Conservation (phyloP, 2,888 invertebrate genomes). For the Scaptomyza parva region DNA sequence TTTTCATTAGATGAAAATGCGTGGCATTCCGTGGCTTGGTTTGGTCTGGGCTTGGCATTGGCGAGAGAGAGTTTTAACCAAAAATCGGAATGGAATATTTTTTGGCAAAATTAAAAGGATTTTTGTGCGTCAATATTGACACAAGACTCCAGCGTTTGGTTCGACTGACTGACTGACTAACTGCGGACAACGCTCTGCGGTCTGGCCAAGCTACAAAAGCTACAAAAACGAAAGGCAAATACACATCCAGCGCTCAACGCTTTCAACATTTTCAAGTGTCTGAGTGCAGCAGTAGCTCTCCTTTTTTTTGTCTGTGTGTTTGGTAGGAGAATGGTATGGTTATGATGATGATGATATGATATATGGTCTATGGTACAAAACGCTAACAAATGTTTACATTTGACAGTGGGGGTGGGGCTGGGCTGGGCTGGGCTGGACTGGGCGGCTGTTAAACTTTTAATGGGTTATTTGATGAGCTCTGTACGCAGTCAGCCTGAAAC, state of each 20-base stretch:
- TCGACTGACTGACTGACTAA: conserved; percentile 10
- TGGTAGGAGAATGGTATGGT: neutral
- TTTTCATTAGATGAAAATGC: conserved; percentile 71
- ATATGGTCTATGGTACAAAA: conserved; percentile 26
- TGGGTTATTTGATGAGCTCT: conserved; percentile 33
- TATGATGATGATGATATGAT: conserved; percentile 31
- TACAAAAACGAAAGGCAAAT: conserved; percentile 48
- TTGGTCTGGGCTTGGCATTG: no score
- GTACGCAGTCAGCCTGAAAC: conserved; percentile 10
- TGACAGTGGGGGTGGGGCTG: no score
- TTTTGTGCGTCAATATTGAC: conserved; percentile 73
- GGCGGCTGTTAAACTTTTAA: conserved; percentile 31
- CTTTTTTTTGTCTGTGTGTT: conserved; percentile 7
- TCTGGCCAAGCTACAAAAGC: conserved; percentile 14
- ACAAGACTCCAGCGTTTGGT: conserved; percentile 61
- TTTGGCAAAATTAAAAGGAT: conserved; percentile 76
- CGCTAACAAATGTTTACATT: conserved; percentile 30
- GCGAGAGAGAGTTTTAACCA: conserved; percentile 19
- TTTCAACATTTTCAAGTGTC: conserved; percentile 43
- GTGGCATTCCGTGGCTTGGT: no score
- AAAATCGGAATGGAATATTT: conserved; percentile 73
- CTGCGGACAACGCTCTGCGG: no score
- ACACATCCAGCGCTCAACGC: conserved; percentile 8
- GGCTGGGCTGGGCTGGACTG: no score
- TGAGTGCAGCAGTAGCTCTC: conserved; percentile 40